Conservation (phyloP, 1,140 invertebrate species). For the Andricus grossulariae region DNA sequence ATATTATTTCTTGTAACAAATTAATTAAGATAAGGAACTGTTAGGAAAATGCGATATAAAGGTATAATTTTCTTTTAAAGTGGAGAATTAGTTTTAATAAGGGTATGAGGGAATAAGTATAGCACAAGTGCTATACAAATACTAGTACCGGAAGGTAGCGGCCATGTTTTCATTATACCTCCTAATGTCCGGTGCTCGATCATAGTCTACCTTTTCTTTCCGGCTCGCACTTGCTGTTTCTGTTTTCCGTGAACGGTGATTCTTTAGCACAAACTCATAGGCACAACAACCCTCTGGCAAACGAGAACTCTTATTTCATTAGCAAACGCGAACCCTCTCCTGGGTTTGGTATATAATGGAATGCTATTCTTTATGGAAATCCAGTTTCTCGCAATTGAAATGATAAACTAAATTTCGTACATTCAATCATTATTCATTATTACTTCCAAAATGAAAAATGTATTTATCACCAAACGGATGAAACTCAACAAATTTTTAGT, state of each 20-base stretch:
- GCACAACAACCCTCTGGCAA: slow-evolving; percentile 50
- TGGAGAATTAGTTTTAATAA: background rate
- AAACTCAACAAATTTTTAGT: background rate
- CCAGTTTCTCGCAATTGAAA: too few species aligned
- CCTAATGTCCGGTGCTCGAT: slow-evolving; percentile 67
- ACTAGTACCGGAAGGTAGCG: slow-evolving; percentile 47
- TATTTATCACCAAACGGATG: too few species aligned
- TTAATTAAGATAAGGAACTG: too few species aligned
- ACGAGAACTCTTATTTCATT: slow-evolving; percentile 65
- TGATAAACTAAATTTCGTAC: too few species aligned
- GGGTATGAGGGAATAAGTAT: background rate
- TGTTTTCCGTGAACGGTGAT: slow-evolving; percentile 57
- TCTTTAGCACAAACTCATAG: slow-evolving; percentile 59
- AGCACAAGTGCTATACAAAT: background rate
- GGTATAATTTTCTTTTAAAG: too few species aligned
- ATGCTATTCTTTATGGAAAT: background rate
- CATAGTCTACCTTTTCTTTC: slow-evolving; percentile 56
- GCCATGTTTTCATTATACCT: slow-evolving; percentile 71
- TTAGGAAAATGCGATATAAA: too few species aligned
- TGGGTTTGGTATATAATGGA: slow-evolving; percentile 43
- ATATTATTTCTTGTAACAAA: too few species aligned
- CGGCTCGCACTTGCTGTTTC: slow-evolving; percentile 2
- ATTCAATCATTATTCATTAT: too few species aligned
- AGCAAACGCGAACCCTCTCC: slow-evolving; percentile 48
- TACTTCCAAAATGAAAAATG: too few species aligned